Base-by-base conservation (phyloP, 1,140 invertebrate species). In the Drosophila pseudoananassae region DNA sequence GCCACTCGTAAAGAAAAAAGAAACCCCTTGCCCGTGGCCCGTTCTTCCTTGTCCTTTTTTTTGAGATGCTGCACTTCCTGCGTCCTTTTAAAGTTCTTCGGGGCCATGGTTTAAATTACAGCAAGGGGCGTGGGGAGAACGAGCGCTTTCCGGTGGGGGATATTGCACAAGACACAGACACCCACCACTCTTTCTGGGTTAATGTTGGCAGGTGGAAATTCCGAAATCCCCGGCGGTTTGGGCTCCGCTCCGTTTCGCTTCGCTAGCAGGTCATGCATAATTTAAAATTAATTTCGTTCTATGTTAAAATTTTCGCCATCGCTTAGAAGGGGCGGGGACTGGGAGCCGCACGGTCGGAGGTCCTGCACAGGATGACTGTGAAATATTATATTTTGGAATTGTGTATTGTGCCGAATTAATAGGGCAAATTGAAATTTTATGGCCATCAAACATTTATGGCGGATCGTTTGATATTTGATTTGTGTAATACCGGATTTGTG, bases 251-350 rank as follows among this genome's bases (percentile, higher is more conserved):
- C 52, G 53, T 68, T 51, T 70, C 64, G 66, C 53, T 80, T 69
- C 68, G 50, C 38, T 54, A 55, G 61, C 78, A 58, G 76, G 84
- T 88, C 84, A 88, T 88, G 83, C 83, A 88, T 88, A 88, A 88
- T 88, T 88, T 88, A 88, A 88, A 88, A 88, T 88, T 88, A 88
- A 88, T 88, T 88, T 88, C 75, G 83, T 64, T 85, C 78, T 83
- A 83, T 82, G 80, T 71, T 59, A 75, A 75, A 83, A 83, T 83
- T 60, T 68, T 58, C 71, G 71, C 71, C 61, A 57, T 75, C 46
- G 59, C 59, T 65, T 75, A 65, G 59, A 40, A 68, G 17, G 27
- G n/a, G 14, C 25, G 27, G 36, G 59, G 51, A 53, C 43, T 20
- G 36, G 8, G 8, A n/a, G 15, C 12, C 46, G 20, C 38, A 61